Conservation (phyloP, 2,797 vertebrate species). For the Saguinus oedipus region DNA sequence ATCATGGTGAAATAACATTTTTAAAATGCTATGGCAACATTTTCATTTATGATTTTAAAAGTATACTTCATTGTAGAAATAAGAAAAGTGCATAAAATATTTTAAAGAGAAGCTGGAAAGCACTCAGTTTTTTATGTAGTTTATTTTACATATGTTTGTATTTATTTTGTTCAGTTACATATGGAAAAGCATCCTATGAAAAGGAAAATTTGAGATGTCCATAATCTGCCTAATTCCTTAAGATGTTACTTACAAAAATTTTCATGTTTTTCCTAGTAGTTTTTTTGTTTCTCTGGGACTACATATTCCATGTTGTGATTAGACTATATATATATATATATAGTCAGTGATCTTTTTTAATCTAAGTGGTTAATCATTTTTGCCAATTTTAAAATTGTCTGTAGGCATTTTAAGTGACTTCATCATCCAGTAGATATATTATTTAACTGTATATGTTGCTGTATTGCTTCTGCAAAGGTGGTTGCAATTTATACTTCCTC, state of each 20-base stretch:
- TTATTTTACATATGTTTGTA: constrained; percentile 2
- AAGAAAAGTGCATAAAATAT: neutral
- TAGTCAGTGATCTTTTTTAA: neutral
- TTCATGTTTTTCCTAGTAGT: neutral
- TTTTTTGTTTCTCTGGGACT: neutral
- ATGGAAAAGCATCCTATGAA: constrained; percentile 15
- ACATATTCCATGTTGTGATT: neutral
- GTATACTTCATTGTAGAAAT: neutral
- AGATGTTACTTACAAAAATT: neutral
- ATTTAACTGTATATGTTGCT: constrained; percentile 1
- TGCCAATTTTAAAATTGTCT: constrained; percentile 2
- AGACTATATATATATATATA: neutral
- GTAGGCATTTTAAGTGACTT: constrained; percentile 37
- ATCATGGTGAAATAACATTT: neutral
- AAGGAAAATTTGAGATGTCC: neutral
- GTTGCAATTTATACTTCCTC: constrained; percentile 14
- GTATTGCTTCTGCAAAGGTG: neutral
- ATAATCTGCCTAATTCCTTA: neutral
- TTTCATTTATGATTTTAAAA: constrained; percentile 34
- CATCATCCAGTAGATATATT: neutral
- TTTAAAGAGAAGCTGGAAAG: neutral
- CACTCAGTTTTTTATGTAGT: neutral
- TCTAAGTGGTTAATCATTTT: neutral
- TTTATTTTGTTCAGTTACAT: neutral
- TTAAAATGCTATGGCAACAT: neutral